A percentile compares a stretch with the other conserved stretches of the same genome.
Evolutionary conservation across 2,888 invertebrate genomes (phyloP).

Genomic region (Nysson spinosus): DNA sequence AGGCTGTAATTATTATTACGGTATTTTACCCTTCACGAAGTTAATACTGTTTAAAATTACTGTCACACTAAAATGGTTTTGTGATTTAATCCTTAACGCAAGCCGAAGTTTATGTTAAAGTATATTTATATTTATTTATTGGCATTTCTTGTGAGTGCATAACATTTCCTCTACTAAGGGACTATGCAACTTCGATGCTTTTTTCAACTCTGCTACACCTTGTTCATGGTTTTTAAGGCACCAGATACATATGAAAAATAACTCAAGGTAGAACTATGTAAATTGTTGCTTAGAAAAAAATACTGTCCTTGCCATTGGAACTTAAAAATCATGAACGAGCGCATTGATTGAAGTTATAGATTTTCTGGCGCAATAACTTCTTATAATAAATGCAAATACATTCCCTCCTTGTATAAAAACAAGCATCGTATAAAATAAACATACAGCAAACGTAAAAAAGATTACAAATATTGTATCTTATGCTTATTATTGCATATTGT

Average conservation of each 20-base stretch:
- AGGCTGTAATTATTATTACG: constrained; percentile 54
- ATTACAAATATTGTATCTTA: constrained; percentile 3
- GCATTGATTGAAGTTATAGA: constrained; percentile 26
- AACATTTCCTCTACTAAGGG: constrained; percentile 39
- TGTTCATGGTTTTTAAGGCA: constrained; percentile 65
- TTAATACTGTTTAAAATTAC: constrained; percentile 52
- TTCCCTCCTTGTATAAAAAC: constrained; percentile 13
- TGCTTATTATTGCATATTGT: neutral
- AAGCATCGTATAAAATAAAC: constrained; percentile 18
- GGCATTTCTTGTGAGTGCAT: constrained; percentile 30
- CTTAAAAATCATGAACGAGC: constrained; percentile 60
- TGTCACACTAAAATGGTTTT: constrained; percentile 36
- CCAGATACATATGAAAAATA: constrained; percentile 47
- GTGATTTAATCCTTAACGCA: constrained; percentile 35
- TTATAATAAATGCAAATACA: constrained; percentile 17
- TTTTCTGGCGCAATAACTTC: constrained; percentile 20
- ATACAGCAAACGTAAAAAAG: constrained; percentile 10
- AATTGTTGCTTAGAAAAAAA: constrained; percentile 28
- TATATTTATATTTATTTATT: constrained; percentile 23
- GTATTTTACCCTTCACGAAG: constrained; percentile 65
- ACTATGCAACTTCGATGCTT: constrained; percentile 49
- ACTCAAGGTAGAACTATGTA: constrained; percentile 28
- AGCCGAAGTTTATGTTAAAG: constrained; percentile 32
- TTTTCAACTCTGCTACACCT: constrained; percentile 48
- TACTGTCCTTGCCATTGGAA: constrained; percentile 33